phyloP scores from a whole-genome alignment of 2,797 vertebrate genomes.

The Takifugu rubripes region DNA sequence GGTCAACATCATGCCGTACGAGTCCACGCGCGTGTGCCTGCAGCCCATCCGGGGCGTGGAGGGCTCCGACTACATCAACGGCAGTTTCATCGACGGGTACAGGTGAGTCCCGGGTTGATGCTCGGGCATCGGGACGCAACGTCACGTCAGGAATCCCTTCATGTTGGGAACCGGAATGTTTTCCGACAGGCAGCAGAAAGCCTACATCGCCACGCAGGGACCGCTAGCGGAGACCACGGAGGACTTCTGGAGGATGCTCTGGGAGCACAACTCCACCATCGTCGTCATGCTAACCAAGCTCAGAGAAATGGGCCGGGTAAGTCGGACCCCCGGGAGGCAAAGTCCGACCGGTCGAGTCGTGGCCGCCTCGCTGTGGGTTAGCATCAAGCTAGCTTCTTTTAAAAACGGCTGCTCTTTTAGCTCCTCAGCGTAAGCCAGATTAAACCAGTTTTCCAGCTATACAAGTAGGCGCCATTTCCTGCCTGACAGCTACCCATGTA shows the following conservation, averaged over 20 bases:
- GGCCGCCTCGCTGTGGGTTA: no score
- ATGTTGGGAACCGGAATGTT: not conserved
- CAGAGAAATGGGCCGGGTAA: slow-evolving; percentile 95
- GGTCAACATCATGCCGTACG: slow-evolving; percentile 99
- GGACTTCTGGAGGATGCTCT: slow-evolving; percentile 99
- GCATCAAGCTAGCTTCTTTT: no score
- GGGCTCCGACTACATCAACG: slow-evolving; percentile 99
- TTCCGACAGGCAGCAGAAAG: slow-evolving; percentile 87
- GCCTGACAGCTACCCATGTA: no score
- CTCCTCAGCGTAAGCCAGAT: no score
- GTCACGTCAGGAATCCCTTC: not conserved
- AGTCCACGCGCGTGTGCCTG: slow-evolving; percentile 96
- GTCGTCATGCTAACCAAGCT: slow-evolving; percentile 99
- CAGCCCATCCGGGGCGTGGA: slow-evolving; percentile 98
- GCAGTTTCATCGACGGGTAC: slow-evolving; percentile 98
- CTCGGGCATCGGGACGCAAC: not conserved
- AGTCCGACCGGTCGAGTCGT: no score
- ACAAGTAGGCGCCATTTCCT: no score
- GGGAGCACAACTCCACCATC: slow-evolving; percentile 99
- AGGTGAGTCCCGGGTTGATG: slow-evolving; percentile 74
- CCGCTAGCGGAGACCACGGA: slow-evolving; percentile 98
- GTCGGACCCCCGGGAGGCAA: not conserved
- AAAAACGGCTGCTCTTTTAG: no score
- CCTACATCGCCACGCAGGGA: slow-evolving; percentile 98
- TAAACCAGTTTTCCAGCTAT: no score